phyloP scores from a whole-genome alignment of 2,888 invertebrate species.

The Phalangium opilio region DNA sequence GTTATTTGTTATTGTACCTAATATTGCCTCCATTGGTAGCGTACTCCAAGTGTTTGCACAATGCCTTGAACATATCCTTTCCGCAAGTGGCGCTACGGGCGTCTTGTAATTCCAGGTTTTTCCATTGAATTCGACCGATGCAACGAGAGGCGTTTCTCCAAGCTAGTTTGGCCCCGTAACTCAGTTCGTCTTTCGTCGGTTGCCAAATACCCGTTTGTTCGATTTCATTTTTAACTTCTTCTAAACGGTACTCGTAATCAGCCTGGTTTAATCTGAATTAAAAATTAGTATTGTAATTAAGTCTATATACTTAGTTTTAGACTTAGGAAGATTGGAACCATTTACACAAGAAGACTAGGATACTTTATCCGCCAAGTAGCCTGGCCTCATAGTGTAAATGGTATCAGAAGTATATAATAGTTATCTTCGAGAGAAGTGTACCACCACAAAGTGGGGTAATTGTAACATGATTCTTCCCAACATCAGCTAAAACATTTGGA shows the following conservation, averaged over 20 bases:
- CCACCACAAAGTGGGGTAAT: too few species aligned
- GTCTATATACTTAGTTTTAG: too few species aligned
- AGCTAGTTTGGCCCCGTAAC: conserved; percentile 82
- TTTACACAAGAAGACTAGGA: too few species aligned
- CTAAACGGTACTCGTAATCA: conserved; percentile 66
- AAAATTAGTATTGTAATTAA: too few species aligned
- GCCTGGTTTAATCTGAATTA: conserved; percentile 54
- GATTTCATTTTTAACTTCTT: conserved; percentile 63
- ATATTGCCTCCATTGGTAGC: conserved; percentile 92
- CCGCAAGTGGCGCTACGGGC: conserved; percentile 86
- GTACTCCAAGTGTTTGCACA: conserved; percentile 92
- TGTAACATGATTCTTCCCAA: too few species aligned
- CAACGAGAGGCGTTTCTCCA: conserved; percentile 90
- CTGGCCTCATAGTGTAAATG: too few species aligned
- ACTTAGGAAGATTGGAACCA: too few species aligned
- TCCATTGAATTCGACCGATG: conserved; percentile 93
- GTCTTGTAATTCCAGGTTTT: conserved; percentile 77
- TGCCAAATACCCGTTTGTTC: conserved; percentile 64
- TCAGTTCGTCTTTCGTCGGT: conserved; percentile 77
- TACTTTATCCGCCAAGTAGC: too few species aligned
- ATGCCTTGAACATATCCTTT: conserved; percentile 87
- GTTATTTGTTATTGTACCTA: too few species aligned
- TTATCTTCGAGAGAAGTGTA: too few species aligned
- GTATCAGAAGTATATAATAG: too few species aligned
- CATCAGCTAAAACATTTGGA: too few species aligned